Base-by-base conservation (phyloP, 2,888 invertebrate species). In the Eupithecia pulchellata region DNA sequence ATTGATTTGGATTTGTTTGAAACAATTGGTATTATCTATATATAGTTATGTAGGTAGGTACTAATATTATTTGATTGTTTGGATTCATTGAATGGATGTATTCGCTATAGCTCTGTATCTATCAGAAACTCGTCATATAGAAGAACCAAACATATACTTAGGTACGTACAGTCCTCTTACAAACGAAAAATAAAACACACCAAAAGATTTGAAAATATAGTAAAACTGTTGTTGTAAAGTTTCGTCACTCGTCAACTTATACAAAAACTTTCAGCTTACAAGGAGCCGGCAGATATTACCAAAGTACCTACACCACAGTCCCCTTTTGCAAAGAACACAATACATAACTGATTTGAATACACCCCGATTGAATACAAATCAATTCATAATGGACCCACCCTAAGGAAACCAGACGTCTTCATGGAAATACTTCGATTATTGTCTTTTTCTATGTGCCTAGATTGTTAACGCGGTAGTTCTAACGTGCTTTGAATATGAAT, bases 261-360 rank as follows among this genome's bases (percentile, higher is more conserved):
- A 66, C 55, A 55, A 20, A 64, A 68, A 74, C 68, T 71, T 69
- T 72, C 63, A 63, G 66, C 68, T 66, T 64, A 64, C 63, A 67
- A 47, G 66, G 57, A 69, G 68, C 74, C 65, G 36, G 64, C 63
- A 77, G 82, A 81, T 76, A 82, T 76, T 76, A 77, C 70, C 76
- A 77, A 72, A 76, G 73, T 75, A 63, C 27, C 11, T 17, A 76
- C 74, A 79, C 79, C 76, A 69, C 73, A 78, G 84, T 79, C 80
- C 84, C 86, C 82, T 82, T 82, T 83, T 78, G 81, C 80, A 82
- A 86, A 88, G 86, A 86, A 87, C 83, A 90, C 89, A 90, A 89
- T n/a, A n/a, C n/a, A n/a, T 89, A 86, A 89, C 89, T 89, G 84
- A 89, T 90, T 90, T 90, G 87, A 90, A 90, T 90, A 87, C 76